These are phyloP conservation scores for Podarcis raffonei DNA, from an alignment of 2,113 vertebrate genomes.

Conservation along the genomic window DNA sequence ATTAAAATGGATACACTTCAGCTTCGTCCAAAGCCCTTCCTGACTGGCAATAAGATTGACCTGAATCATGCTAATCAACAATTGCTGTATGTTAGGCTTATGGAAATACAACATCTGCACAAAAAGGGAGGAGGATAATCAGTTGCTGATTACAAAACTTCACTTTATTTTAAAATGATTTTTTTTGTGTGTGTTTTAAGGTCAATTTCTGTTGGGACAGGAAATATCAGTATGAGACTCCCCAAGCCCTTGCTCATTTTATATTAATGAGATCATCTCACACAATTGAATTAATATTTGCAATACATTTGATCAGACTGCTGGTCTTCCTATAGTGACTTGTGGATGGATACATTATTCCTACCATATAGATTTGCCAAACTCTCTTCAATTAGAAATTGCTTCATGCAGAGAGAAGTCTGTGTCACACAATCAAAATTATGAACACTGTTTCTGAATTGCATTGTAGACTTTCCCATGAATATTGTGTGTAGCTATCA, in stretches of 20 bases:
- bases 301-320: not conserved
- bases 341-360: not conserved
- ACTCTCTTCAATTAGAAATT: not conserved
- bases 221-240: not conserved
- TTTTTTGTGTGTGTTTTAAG: not conserved
- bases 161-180: not conserved
- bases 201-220: not conserved
- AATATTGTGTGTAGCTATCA: not conserved
- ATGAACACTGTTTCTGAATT: not conserved
- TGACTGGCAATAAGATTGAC: not conserved
- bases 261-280: slow-evolving; percentile 1
- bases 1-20: slow-evolving; percentile 1
- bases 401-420: not conserved
- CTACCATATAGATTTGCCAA: not conserved
- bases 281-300: slow-evolving; percentile 10
- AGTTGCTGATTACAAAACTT: not conserved
- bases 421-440: not conserved
- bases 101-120: not conserved
- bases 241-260: not conserved
- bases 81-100: not conserved
- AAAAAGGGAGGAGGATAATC: not conserved
- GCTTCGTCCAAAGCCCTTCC: not conserved
- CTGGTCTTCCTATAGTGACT: not conserved
- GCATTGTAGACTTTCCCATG: not conserved
- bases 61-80: slow-evolving; percentile 14